A percentile compares a stretch with the other conserved stretches of the same genome.
phyloP scores from a whole-genome alignment of 2,113 vertebrate genomes.

The Tupaia chinensis region DNA sequence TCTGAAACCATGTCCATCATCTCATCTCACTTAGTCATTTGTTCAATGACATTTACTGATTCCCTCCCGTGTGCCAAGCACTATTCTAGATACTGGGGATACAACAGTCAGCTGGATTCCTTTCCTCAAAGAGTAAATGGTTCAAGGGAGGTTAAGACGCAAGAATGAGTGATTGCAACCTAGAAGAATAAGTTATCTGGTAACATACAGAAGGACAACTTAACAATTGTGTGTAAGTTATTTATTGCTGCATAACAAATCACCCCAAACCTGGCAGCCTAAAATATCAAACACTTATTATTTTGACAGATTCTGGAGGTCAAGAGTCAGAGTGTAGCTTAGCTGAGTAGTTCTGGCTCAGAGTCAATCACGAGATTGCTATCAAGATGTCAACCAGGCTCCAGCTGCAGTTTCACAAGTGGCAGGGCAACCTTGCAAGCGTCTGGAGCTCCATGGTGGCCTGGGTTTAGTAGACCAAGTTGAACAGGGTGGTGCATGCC shows the following conservation, averaged over 20 bases:
- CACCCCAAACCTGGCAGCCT: neutral
- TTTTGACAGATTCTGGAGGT: neutral
- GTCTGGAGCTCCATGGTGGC: no score
- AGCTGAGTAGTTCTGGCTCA: neutral
- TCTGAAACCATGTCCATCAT: neutral
- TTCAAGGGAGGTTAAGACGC: neutral
- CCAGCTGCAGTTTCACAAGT: neutral
- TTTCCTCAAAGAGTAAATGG: neutral
- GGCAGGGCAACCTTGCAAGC: no score
- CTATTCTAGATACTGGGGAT: neutral
- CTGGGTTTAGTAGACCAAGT: no score
- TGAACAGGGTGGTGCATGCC: no score
- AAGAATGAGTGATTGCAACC: neutral
- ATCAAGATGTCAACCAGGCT: neutral
- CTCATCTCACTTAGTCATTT: neutral
- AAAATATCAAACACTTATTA: conserved; percentile 27
- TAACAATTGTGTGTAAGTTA: neutral
- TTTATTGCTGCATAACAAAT: conserved; percentile 44
- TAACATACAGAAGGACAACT: neutral
- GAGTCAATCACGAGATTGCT: neutral
- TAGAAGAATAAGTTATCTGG: conserved; percentile 24
- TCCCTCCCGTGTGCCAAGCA: neutral
- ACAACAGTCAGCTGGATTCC: neutral
- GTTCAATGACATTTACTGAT: neutral
- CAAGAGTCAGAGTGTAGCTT: neutral